phyloP scores from a whole-genome alignment of 1,140 invertebrate species.

The Belonocnema kinseyi region DNA sequence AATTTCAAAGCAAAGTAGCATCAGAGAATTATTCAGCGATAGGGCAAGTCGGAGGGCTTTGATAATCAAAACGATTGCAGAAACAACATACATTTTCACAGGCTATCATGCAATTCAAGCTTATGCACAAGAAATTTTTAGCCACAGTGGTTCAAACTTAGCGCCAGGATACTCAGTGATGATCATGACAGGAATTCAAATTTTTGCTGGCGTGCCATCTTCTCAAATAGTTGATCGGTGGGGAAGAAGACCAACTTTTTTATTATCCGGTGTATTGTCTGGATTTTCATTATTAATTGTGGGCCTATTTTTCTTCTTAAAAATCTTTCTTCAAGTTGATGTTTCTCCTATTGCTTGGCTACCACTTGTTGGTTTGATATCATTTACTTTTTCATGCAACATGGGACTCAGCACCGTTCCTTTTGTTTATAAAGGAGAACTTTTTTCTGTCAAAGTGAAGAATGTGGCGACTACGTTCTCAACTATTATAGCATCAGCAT shows the following conservation, averaged over 20 bases:
- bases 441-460: not conserved
- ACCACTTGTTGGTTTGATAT: slow-evolving; percentile 61
- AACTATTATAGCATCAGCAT: slow-evolving; percentile 69
- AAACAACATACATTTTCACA: slow-evolving; percentile 83
- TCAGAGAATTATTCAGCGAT: slow-evolving; percentile 67
- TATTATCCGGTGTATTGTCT: slow-evolving; percentile 78
- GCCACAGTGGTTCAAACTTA: slow-evolving; percentile 78
- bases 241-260: slow-evolving; percentile 82
- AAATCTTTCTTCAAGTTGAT: slow-evolving; percentile 58
- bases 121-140: slow-evolving; percentile 85
- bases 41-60: slow-evolving; percentile 79
- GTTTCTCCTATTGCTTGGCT: slow-evolving; percentile 65
- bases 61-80: slow-evolving; percentile 81
- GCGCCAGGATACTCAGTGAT: slow-evolving; percentile 77
- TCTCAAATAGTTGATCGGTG: slow-evolving; percentile 82
- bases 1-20: slow-evolving; percentile 47
- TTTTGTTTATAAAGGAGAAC: slow-evolving; percentile 55
- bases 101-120: slow-evolving; percentile 86
- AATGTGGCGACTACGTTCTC: not conserved
- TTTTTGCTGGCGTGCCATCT: slow-evolving; percentile 79
- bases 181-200: slow-evolving; percentile 82
- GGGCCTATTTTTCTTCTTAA: slow-evolving; percentile 74
- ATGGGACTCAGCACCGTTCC: slow-evolving; percentile 78
- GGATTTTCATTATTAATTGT: slow-evolving; percentile 76
- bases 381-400: slow-evolving; percentile 65